A percentile compares a stretch with the other conserved stretches of the same genome.
Conservation (phyloP, 1,140 invertebrate genomes). For the Cryptotermes secundus region DNA sequence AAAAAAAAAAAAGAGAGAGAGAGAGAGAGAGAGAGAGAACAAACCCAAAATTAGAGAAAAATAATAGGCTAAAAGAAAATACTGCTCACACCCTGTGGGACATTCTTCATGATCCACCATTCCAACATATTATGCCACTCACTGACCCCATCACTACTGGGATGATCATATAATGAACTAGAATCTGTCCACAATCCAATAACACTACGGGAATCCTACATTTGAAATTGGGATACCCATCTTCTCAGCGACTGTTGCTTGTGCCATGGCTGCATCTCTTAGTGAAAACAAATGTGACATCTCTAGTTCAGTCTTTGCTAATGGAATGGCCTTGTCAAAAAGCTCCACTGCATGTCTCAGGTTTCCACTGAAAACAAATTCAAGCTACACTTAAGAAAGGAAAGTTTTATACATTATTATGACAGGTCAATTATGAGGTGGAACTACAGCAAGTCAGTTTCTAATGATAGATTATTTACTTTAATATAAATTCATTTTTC, state of each 20-base stretch:
- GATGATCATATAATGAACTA: background rate
- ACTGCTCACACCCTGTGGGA: background rate
- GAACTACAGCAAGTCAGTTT: too few species aligned
- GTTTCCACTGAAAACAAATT: slow-evolving; percentile 70
- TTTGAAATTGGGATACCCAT: slow-evolving; percentile 57
- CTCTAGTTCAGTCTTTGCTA: slow-evolving; percentile 82
- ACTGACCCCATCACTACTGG: background rate
- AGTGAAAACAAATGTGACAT: slow-evolving; percentile 84
- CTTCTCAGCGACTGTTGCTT: slow-evolving; percentile 75
- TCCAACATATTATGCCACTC: background rate
- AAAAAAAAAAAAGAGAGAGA: too few species aligned
- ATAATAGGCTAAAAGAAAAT: too few species aligned
- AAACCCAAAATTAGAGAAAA: too few species aligned
- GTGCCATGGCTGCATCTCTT: slow-evolving; percentile 82
- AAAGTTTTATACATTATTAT: background rate
- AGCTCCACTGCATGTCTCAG: slow-evolving; percentile 76
- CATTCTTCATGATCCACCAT: background rate
- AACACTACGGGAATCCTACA: background rate
- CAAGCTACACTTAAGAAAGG: slow-evolving; percentile 21
- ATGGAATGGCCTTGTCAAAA: slow-evolving; percentile 85
- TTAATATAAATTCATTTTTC: too few species aligned
- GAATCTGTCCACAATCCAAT: background rate
- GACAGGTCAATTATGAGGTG: background rate
- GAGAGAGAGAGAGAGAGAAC: too few species aligned
- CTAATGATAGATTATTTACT: too few species aligned